A percentile compares a stretch with the other conserved stretches of the same genome.
Conservation (phyloP, 2,888 invertebrate species). For the Synergus itoensis region DNA sequence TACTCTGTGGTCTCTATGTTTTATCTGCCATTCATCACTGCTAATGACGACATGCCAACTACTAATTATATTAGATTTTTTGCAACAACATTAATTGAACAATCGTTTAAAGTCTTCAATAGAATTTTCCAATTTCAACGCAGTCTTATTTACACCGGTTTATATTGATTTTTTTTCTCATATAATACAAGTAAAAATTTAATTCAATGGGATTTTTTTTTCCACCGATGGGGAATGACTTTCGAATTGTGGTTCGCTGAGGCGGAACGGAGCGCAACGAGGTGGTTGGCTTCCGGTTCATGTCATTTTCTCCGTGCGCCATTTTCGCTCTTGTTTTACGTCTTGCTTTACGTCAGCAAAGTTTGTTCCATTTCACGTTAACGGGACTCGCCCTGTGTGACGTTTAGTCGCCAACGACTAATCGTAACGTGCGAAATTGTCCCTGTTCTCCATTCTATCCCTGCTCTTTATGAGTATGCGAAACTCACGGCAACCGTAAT, state of each 20-base stretch:
- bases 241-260: conserved; percentile 36
- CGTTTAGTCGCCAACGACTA: conserved; percentile 21
- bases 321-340: conserved; percentile 37
- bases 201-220: conserved; percentile 30
- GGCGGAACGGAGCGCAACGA: conserved; percentile 33
- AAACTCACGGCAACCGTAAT: conserved; percentile 57
- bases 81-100: not conserved
- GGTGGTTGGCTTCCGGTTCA: conserved; percentile 39
- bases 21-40: conserved; percentile 34
- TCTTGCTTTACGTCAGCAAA: conserved; percentile 30
- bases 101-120: not conserved
- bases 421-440: conserved; percentile 41
- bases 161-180: not conserved
- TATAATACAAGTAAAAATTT: conserved; percentile 5
- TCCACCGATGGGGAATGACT: conserved; percentile 21
- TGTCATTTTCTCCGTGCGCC: conserved; percentile 37
- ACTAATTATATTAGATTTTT: conserved; percentile 9
- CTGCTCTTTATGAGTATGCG: conserved; percentile 45
- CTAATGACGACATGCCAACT: conserved; percentile 34
- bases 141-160: not conserved
- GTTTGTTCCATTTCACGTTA: conserved; percentile 40
- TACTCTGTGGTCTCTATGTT: not conserved
- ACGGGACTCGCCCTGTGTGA: conserved; percentile 30
- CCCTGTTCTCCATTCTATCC: conserved; percentile 37
- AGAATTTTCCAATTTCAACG: not conserved